A percentile compares a stretch with the other conserved stretches of the same genome.
phyloP scores from a whole-genome alignment of 2,797 vertebrate genomes.

The Cyclura pinguis region DNA sequence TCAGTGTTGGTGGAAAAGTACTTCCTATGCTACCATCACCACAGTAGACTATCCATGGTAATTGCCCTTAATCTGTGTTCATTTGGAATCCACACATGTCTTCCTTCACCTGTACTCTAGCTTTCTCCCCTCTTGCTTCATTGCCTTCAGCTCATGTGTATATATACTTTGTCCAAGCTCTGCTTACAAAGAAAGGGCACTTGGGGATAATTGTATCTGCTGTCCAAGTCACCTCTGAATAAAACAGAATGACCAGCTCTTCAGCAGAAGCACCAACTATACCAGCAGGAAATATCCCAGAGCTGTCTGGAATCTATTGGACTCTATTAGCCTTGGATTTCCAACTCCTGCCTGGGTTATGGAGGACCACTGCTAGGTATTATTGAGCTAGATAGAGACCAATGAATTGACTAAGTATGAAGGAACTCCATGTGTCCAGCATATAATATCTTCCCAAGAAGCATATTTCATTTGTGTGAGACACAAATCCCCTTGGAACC shows the following conservation, averaged over 20 bases:
- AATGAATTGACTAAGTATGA: neutral
- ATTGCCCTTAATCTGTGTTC: neutral
- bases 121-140: neutral
- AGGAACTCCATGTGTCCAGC: neutral
- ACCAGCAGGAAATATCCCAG: neutral
- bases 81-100: neutral
- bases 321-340: neutral
- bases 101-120: neutral
- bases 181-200: neutral
- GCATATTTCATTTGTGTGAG: conserved; percentile 8
- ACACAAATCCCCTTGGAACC: neutral
- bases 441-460: neutral
- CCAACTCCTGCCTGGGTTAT: neutral
- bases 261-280: neutral
- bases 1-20: neutral
- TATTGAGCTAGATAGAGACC: neutral
- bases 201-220: neutral
- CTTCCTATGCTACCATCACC: neutral
- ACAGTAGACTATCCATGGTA: neutral
- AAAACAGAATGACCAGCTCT: neutral
- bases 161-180: neutral
- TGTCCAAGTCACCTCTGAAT: neutral
- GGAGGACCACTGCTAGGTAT: neutral
- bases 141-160: neutral
- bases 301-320: neutral